A percentile compares a stretch with the other conserved stretches of the same genome.
phyloP scores from a whole-genome alignment of 1,140 invertebrate species.

The Drosophila baimaii region DNA sequence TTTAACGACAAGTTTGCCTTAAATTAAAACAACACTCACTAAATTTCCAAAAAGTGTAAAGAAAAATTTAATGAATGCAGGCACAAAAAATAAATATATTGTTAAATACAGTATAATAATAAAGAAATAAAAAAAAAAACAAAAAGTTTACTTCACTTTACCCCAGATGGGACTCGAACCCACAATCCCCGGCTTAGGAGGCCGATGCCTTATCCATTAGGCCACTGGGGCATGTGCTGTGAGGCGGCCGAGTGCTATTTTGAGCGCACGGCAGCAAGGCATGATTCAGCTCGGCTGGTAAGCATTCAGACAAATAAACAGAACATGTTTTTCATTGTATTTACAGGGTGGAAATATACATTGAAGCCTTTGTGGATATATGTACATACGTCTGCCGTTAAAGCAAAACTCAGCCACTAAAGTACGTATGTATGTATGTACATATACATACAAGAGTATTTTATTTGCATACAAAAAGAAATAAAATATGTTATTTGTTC shows the following conservation, averaged over 20 bases:
- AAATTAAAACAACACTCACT: background rate
- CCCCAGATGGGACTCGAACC: constrained; percentile 54
- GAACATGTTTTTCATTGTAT: constrained; percentile 11
- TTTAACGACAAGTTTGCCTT: background rate
- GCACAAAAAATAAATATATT: background rate
- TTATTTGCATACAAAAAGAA: background rate
- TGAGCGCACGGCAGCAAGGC: background rate
- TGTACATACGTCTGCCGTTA: background rate
- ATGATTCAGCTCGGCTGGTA: too few species aligned
- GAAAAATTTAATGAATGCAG: too few species aligned
- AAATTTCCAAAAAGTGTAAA: too few species aligned
- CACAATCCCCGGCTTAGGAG: constrained; percentile 56
- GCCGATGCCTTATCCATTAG: constrained; percentile 56
- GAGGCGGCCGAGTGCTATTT: background rate
- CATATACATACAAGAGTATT: background rate
- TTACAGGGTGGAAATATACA: constrained; percentile 16
- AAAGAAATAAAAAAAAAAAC: background rate
- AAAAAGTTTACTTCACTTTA: constrained; percentile 3
- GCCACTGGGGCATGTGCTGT: constrained; percentile 34
- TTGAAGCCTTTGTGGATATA: background rate
- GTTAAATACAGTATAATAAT: background rate
- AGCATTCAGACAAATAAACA: background rate
- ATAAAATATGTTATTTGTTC: background rate
- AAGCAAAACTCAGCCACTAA: background rate
- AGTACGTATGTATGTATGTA: background rate